Conservation (phyloP, 1,140 invertebrate species). For the Caenorhabditis brenneri region DNA sequence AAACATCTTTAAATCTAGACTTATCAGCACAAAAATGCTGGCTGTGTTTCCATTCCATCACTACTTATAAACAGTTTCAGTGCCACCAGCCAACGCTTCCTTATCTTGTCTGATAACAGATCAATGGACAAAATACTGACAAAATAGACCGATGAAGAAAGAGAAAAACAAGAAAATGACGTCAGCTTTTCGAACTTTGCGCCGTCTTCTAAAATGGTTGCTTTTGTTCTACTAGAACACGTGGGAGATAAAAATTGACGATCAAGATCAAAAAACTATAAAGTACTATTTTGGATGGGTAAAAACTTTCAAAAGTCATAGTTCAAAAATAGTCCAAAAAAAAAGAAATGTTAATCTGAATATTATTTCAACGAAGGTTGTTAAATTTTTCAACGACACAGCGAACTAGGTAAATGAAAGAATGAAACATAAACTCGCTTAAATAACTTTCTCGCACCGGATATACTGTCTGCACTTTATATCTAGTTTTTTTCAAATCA, state of each 20-base stretch:
- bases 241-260: background rate
- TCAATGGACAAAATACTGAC: slow-evolving; percentile 3
- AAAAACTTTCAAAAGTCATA: background rate
- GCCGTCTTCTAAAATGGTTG: background rate
- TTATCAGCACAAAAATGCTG: slow-evolving; percentile 5
- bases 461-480: no score
- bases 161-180: slow-evolving; percentile 34
- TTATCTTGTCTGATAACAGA: slow-evolving; percentile 10
- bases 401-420: no score
- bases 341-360: background rate
- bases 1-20: background rate
- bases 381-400: no score
- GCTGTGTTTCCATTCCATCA: background rate
- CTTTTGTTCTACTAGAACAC: background rate
- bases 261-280: background rate
- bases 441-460: no score
- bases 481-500: no score
- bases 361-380: no score
- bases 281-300: background rate
- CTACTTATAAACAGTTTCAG: slow-evolving; percentile 26
- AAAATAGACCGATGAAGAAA: background rate
- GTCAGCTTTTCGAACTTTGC: slow-evolving; percentile 12
- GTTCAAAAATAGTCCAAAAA: background rate
- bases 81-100: background rate
- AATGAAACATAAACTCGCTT: no score